Percentiles rank a stretch among this genome's conserved stretches.
phyloP scores from a whole-genome alignment of 2,113 vertebrate genomes.

The Girardinichthys multiradiatus region DNA sequence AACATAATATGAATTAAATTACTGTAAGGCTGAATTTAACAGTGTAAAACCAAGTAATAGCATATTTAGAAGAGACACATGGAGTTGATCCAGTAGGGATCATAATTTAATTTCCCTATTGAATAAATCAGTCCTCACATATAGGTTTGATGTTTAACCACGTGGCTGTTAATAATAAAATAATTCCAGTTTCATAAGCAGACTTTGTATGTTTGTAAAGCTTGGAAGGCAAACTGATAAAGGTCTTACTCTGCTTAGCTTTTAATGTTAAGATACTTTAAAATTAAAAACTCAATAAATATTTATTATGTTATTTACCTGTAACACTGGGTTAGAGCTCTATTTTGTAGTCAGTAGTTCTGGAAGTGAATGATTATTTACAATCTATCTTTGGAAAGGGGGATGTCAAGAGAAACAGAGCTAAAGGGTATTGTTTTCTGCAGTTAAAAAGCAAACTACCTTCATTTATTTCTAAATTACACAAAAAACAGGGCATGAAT shows the following conservation, averaged over 20 bases:
- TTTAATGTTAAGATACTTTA: constrained; percentile 23
- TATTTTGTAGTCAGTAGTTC: constrained; percentile 37
- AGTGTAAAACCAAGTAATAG: constrained; percentile 30
- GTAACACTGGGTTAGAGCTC: constrained; percentile 21
- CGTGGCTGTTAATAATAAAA: constrained; percentile 40
- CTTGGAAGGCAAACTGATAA: too few species aligned
- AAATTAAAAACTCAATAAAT: constrained; percentile 50
- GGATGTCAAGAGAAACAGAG: background rate
- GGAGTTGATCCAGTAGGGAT: constrained; percentile 34
- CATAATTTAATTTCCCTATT: constrained; percentile 64
- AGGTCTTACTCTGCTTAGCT: constrained; percentile 8
- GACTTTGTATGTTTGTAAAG: constrained; percentile 24
- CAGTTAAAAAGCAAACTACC: background rate
- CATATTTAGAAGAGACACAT: constrained; percentile 23
- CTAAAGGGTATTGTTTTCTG: background rate
- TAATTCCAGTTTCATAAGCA: constrained; percentile 52
- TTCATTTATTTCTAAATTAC: background rate
- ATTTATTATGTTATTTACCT: constrained; percentile 38
- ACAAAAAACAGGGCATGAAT: background rate
- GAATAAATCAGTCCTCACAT: constrained; percentile 32
- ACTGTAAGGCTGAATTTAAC: background rate
- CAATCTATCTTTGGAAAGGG: background rate
- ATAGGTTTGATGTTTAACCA: constrained; percentile 50
- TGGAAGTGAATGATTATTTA: constrained; percentile 24
- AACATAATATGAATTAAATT: constrained; percentile 9